These are phyloP conservation scores for Picus viridis DNA, from an alignment of 2,797 vertebrate species.

Conservation along the genomic window DNA sequence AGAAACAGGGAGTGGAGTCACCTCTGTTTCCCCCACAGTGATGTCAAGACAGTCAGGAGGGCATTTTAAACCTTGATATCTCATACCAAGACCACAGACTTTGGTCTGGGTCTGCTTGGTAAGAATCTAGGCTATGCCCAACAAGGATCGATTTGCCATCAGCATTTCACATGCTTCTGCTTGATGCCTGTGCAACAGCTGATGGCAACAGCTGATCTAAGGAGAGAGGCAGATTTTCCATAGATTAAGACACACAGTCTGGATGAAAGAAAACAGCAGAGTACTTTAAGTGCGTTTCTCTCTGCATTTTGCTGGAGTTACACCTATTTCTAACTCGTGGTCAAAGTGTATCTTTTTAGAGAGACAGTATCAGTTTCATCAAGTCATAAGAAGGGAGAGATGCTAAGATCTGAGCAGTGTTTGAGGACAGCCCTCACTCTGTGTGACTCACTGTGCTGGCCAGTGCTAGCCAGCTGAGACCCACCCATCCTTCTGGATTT, in stretches of 20 bases:
- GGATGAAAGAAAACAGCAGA: not conserved
- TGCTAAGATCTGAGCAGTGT: not conserved
- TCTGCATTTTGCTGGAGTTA: not conserved
- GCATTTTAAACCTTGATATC: not conserved
- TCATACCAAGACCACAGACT: not conserved
- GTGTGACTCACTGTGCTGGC: fast-evolving
- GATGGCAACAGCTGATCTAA: not conserved
- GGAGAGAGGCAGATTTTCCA: not conserved
- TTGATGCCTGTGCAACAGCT: not conserved
- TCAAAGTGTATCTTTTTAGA: not conserved
- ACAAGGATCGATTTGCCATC: not conserved
- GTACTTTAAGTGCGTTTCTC: not conserved
- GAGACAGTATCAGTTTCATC: not conserved
- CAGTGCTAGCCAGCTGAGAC: not conserved
- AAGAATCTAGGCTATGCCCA: not conserved
- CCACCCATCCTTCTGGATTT: not conserved
- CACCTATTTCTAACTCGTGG: not conserved
- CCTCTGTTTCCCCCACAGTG: not conserved
- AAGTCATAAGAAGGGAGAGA: not conserved
- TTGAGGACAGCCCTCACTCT: fast-evolving
- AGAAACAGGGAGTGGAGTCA: not conserved
- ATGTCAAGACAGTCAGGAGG: not conserved
- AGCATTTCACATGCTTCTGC: not conserved
- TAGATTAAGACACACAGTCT: not conserved
- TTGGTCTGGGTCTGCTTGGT: not conserved